Evolutionary conservation across 2,113 vertebrate genomes (phyloP).

Genomic region (Fulica atra): DNA sequence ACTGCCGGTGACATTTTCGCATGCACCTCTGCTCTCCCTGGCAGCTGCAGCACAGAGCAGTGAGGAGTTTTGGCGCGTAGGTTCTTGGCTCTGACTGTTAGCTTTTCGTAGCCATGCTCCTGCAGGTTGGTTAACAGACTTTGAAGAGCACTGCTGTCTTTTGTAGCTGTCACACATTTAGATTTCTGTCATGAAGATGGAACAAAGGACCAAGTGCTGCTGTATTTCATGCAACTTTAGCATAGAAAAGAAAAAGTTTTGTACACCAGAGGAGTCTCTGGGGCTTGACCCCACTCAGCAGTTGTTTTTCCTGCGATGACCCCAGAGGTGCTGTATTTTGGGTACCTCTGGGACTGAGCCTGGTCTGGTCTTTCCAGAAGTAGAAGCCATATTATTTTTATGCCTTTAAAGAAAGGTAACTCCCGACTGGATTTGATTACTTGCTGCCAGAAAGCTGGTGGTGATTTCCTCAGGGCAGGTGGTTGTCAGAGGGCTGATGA

Average conservation of each 20-base stretch:
- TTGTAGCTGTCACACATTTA: rapidly evolving
- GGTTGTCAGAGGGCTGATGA: background rate
- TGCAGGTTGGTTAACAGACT: background rate
- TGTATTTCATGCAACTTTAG: background rate
- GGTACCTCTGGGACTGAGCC: background rate
- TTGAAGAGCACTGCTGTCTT: rapidly evolving
- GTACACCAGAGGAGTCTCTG: background rate
- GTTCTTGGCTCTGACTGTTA: background rate
- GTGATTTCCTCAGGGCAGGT: background rate
- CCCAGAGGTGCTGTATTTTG: background rate
- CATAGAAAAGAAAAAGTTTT: background rate
- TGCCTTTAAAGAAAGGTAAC: background rate
- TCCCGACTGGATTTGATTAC: background rate
- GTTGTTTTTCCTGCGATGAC: background rate
- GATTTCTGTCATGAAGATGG: background rate
- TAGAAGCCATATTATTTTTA: background rate
- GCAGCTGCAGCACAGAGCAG: rapidly evolving
- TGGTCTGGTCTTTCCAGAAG: background rate
- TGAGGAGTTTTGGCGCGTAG: background rate
- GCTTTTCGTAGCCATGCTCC: background rate
- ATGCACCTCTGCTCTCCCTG: background rate
- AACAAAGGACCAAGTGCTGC: background rate
- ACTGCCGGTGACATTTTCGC: background rate
- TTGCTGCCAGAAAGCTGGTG: background rate
- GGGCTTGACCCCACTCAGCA: background rate